These are phyloP conservation scores for Acipenser oxyrinchus DNA, from an alignment of 2,797 vertebrate genomes.

Conservation along the genomic window DNA sequence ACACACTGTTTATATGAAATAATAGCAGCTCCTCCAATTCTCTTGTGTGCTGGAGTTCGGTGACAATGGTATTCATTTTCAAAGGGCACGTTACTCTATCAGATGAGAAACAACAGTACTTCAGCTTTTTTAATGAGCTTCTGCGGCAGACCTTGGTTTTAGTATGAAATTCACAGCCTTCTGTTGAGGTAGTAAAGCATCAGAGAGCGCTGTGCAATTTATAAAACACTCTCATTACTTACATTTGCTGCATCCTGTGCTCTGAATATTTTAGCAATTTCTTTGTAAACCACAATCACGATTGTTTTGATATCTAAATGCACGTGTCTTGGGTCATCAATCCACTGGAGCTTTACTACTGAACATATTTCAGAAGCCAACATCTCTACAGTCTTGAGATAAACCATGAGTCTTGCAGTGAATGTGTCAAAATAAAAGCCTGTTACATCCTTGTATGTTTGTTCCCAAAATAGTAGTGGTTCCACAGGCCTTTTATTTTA, in stretches of 20 bases:
- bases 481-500: too few species aligned
- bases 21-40: conserved; percentile 26
- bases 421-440: too few species aligned
- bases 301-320: too few species aligned
- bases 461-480: too few species aligned
- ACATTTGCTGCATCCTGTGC: conserved; percentile 23
- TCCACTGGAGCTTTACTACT: conserved; percentile 25
- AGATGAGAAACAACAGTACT: conserved; percentile 22
- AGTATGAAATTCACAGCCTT: conserved; percentile 44
- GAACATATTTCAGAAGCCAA: conserved; percentile 6
- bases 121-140: conserved; percentile 39
- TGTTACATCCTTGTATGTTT: too few species aligned
- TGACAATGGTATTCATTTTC: conserved; percentile 40
- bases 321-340: conserved; percentile 45
- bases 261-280: conserved; percentile 37
- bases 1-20: conserved; percentile 17
- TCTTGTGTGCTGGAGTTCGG: conserved; percentile 30
- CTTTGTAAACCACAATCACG: conserved; percentile 28
- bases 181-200: conserved; percentile 46
- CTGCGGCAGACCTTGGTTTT: conserved; percentile 32
- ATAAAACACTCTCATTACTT: conserved; percentile 41
- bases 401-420: conserved; percentile 23
- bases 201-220: conserved; percentile 44
- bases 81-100: conserved; percentile 17
- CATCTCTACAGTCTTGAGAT: conserved; percentile 9